Base-by-base conservation (phyloP, 2,797 vertebrate genomes). In the Orientallactaga sibirica region DNA sequence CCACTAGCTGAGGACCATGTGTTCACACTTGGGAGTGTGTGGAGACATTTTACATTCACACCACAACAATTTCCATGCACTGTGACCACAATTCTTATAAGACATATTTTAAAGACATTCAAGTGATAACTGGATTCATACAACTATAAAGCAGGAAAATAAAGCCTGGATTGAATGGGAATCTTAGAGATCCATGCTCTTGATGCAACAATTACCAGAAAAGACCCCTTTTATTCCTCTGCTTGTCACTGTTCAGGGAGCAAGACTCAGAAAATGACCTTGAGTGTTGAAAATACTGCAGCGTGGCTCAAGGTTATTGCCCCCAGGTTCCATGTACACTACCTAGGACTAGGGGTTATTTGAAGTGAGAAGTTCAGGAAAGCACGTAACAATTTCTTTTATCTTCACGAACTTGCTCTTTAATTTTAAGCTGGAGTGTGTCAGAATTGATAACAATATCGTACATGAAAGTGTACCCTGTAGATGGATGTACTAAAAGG, bases 101-200 rank as follows among this genome's bases (percentile, higher is more conserved):
- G 22, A 43, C 37, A 12, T 12, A 37, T 25, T 62, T 37, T 55
- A 27, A 88, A 58, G 78, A 82, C 67, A 3, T 24, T 37, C 7
- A 76, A 68, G 52, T 24, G 19, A 58, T 29, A 43, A 16, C 41
- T 14, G 15, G n/a, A 48, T 68, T 76, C 16, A 15, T 0, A 24
- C 76, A 19, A 48, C 22, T 27, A 41, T 11, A 22, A 68, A 75
- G 37, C 0, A 61, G 14, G 41, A 76, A 33, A 58, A 27, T 5
- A 48, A 75, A 18, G 6, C 18, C 70, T 27, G 18, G 16, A 5
- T 3, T 48, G 80, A 64, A 25, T 16, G 20, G n/a, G 8, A 22
- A 61, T 18, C 9, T 6, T 5, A 19, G 66, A 37, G n/a, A 70
- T 52, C 27, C 4, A 12, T 0, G 11, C 2, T 0, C 0, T 20